phyloP scores from a whole-genome alignment of 1,140 invertebrate species.

The Schmidtea mediterranea region DNA sequence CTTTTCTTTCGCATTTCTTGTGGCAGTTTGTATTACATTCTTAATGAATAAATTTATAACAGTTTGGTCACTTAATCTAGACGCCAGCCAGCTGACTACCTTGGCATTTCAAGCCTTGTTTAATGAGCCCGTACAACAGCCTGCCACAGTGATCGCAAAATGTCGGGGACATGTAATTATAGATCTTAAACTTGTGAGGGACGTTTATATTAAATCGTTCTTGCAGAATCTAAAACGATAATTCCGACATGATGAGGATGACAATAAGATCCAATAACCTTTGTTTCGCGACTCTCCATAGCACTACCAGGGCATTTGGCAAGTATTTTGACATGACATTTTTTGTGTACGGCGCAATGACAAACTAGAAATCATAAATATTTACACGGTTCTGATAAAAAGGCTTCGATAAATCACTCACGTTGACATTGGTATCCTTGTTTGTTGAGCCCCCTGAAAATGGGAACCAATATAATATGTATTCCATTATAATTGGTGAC shows the following conservation, averaged over 20 bases:
- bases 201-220: constrained; percentile 80
- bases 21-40: constrained; percentile 6
- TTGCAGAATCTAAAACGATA: not conserved
- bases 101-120: constrained; percentile 86
- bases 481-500: too few relatives aligned
- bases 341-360: not conserved
- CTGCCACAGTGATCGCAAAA: constrained; percentile 98
- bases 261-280: not conserved
- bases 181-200: constrained; percentile 55
- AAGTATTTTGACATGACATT: not conserved
- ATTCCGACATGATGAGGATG: not conserved
- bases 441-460: constrained; percentile 2
- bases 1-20: not conserved
- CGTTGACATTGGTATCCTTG: constrained; percentile 3
- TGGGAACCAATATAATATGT: too few relatives aligned
- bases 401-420: too few relatives aligned
- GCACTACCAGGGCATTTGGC: not conserved
- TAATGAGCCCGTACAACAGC: constrained; percentile 71
- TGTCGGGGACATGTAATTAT: constrained; percentile 83
- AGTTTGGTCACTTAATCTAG: too few relatives aligned
- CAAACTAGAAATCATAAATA: constrained; percentile 1
- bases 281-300: not conserved
- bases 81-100: too few relatives aligned
- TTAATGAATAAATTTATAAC: not conserved
- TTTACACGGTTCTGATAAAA: too few relatives aligned